Percentiles rank a stretch among this genome's conserved stretches.
These are phyloP conservation scores for Eulithis testata DNA, from an alignment of 2,888 invertebrate genomes.

Conservation along the genomic window DNA sequence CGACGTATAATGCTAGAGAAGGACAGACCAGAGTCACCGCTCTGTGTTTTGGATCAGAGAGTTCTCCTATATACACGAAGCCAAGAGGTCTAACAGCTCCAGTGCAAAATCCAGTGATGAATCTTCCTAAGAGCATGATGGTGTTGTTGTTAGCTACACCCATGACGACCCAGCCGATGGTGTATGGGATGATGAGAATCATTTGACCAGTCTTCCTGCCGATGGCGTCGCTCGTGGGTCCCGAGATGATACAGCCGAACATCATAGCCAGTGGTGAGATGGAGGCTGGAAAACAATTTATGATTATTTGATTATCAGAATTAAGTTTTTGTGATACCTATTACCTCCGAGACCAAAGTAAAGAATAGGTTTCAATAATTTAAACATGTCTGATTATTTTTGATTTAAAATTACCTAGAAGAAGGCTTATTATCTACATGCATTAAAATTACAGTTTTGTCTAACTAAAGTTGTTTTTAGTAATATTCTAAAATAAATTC, in stretches of 20 bases:
- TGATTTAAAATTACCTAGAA: too few species aligned
- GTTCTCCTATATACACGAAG: conserved; percentile 61
- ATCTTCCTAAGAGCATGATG: conserved; percentile 54
- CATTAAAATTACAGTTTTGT: too few species aligned
- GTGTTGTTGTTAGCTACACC: conserved; percentile 48
- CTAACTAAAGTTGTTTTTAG: too few species aligned
- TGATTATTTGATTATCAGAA: too few species aligned
- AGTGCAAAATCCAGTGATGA: conserved; percentile 53
- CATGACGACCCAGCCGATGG: conserved; percentile 57
- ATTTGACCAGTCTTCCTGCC: conserved; percentile 58
- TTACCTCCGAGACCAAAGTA: too few species aligned
- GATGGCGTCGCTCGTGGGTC: conserved; percentile 55
- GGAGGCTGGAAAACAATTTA: conserved; percentile 52
- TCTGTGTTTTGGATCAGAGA: conserved; percentile 60
- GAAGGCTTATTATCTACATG: too few species aligned
- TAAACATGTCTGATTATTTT: too few species aligned
- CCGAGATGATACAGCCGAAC: conserved; percentile 56
- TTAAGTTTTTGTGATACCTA: too few species aligned
- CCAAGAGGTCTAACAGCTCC: conserved; percentile 54
- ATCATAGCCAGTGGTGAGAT: conserved; percentile 57
- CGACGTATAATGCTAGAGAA: conserved; percentile 49
- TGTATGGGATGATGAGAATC: conserved; percentile 50
- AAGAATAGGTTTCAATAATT: too few species aligned
- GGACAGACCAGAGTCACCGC: conserved; percentile 50
- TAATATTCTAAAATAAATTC: too few species aligned